Evolutionary conservation across 2,113 vertebrate species (phyloP).

Genomic region (Ptilorrhoa leucosticta): DNA sequence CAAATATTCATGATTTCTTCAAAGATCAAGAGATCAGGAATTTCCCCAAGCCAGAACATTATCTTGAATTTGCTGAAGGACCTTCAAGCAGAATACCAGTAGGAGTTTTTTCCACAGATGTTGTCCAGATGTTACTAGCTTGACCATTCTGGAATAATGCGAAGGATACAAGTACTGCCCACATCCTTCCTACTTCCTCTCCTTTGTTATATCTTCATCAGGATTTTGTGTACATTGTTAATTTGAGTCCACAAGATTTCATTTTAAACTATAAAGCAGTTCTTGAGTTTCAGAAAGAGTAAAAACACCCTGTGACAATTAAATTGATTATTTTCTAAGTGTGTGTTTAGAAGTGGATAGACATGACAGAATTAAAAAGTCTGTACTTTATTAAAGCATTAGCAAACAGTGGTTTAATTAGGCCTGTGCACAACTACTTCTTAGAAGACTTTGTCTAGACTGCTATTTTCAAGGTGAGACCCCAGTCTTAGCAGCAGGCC

Average conservation of each 20-base stretch:
- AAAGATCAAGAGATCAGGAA: neutral
- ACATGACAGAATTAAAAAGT: neutral
- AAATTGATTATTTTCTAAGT: neutral
- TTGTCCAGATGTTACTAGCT: neutral
- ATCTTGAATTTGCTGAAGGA: neutral
- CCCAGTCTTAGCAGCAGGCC: neutral
- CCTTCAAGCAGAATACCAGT: neutral
- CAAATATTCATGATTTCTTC: neutral
- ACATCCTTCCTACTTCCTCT: neutral
- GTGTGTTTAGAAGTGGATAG: neutral
- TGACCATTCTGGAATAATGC: neutral
- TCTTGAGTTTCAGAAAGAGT: neutral
- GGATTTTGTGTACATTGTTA: neutral
- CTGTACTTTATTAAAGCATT: neutral
- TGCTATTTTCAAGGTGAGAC: neutral
- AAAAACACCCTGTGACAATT: neutral
- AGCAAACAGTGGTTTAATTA: neutral
- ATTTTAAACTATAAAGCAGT: neutral
- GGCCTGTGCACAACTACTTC: neutral
- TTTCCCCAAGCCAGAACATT: neutral
- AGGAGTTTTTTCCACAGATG: neutral
- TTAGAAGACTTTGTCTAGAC: neutral
- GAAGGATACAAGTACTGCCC: neutral
- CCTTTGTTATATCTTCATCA: neutral
- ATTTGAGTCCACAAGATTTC: neutral